phyloP scores from a whole-genome alignment of 2,888 invertebrate genomes.

The Ophonus ardosiacus region DNA sequence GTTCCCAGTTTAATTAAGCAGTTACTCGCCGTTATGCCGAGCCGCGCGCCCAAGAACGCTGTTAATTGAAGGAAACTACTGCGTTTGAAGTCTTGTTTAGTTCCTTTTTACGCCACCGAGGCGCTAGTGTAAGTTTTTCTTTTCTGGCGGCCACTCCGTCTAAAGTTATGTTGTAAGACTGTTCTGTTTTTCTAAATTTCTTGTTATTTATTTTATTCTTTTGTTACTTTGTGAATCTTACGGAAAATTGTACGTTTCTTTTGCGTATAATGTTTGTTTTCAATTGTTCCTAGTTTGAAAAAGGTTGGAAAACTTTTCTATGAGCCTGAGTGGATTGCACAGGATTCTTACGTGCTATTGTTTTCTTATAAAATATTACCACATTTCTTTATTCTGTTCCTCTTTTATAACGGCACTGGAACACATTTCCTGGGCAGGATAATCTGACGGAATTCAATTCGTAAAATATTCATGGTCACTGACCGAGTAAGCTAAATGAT shows the following conservation, averaged over 20 bases:
- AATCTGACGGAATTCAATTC: not conserved
- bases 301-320: slow-evolving; percentile 25
- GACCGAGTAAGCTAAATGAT: too few relatives aligned
- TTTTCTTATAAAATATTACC: slow-evolving; percentile 25
- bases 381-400: not conserved
- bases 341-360: slow-evolving; percentile 16
- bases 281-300: slow-evolving; percentile 51
- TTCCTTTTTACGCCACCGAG: slow-evolving; percentile 46
- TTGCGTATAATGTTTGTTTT: slow-evolving; percentile 57
- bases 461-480: too few relatives aligned
- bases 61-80: slow-evolving; percentile 60
- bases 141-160: slow-evolving; percentile 39
- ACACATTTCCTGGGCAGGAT: not conserved
- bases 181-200: slow-evolving; percentile 20
- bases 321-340: slow-evolving; percentile 25
- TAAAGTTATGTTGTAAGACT: slow-evolving; percentile 43
- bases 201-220: slow-evolving; percentile 35
- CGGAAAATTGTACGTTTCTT: slow-evolving; percentile 40
- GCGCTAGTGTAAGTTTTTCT: slow-evolving; percentile 55
- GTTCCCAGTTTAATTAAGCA: slow-evolving; percentile 59
- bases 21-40: slow-evolving; percentile 30
- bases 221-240: slow-evolving; percentile 55
- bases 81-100: slow-evolving; percentile 60
- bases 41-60: slow-evolving; percentile 29
- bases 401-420: slow-evolving; percentile 6